phyloP scores from a whole-genome alignment of 2,888 invertebrate genomes.

The Pocota personata region DNA sequence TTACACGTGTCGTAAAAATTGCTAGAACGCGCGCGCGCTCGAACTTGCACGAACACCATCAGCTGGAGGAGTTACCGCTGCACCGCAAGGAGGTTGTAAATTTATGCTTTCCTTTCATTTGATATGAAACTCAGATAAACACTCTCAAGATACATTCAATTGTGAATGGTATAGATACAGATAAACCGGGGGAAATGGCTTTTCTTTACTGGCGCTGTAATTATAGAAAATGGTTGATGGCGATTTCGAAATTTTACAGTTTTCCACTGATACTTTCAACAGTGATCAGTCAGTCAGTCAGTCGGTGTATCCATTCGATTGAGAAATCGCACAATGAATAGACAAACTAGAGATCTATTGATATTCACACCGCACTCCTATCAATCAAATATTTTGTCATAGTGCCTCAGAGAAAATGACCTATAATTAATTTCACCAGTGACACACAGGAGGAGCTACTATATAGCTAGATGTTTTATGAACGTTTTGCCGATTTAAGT shows the following conservation, averaged over 20 bases:
- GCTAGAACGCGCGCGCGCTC: conserved; percentile 48
- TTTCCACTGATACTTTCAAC: conserved; percentile 25
- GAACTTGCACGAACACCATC: neutral
- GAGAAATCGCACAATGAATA: conserved; percentile 32
- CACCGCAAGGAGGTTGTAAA: conserved; percentile 22
- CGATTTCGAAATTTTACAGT: conserved; percentile 62
- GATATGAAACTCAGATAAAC: conserved; percentile 62
- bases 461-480: conserved; percentile 17
- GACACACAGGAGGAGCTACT: neutral
- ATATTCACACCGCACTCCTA: conserved; percentile 67
- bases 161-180: neutral
- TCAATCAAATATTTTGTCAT: conserved; percentile 72
- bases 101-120: conserved; percentile 33
- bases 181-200: neutral
- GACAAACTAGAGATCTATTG: conserved; percentile 35
- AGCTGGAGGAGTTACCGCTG: neutral
- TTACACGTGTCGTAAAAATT: conserved; percentile 70
- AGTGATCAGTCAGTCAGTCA: conserved; percentile 6
- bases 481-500: neutral
- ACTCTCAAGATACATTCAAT: conserved; percentile 10
- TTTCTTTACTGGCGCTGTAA: conserved; percentile 32
- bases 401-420: conserved; percentile 62
- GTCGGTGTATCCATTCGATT: conserved; percentile 12
- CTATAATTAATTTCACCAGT: conserved; percentile 53
- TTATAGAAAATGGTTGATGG: conserved; percentile 14